Conservation (phyloP, 2,888 invertebrate species). For the Pseudococcus jackbeardsleyi region DNA sequence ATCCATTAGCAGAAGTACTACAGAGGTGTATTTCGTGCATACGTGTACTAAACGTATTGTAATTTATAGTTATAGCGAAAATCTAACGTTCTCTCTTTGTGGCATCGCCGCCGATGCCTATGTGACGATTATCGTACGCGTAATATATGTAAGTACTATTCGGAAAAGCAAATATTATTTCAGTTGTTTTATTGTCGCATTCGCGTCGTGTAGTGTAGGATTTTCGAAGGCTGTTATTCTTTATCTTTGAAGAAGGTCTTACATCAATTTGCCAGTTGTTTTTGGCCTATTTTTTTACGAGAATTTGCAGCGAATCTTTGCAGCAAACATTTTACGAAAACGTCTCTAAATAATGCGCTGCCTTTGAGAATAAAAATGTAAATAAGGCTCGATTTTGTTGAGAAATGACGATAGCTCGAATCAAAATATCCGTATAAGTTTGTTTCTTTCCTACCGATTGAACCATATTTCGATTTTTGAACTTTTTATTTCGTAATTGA, state of each 20-base stretch:
- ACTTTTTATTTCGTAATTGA: too few relatives aligned
- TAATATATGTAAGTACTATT: not conserved
- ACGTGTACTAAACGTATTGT: not conserved
- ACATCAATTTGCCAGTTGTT: not conserved
- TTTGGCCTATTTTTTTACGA: slow-evolving; percentile 3
- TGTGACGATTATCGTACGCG: not conserved
- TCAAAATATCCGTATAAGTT: too few relatives aligned
- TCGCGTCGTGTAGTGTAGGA: not conserved
- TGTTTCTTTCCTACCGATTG: too few relatives aligned
- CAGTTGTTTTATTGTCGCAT: slow-evolving; percentile 30
- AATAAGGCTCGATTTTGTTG: too few relatives aligned
- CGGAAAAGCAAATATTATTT: slow-evolving; percentile 28
- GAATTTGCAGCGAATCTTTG: not conserved
- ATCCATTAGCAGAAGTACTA: not conserved
- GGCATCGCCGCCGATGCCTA: not conserved
- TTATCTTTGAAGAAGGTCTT: slow-evolving; percentile 34
- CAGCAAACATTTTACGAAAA: too few relatives aligned
- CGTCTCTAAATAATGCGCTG: too few relatives aligned
- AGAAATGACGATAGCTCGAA: too few relatives aligned
- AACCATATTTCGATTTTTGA: too few relatives aligned
- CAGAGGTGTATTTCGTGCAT: not conserved
- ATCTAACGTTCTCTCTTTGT: not conserved
- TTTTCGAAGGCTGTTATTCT: slow-evolving; percentile 26
- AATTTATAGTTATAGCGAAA: not conserved
- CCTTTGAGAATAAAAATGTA: too few relatives aligned